phyloP scores from a whole-genome alignment of 2,888 invertebrate genomes.

The Eustalomyia histrio region DNA sequence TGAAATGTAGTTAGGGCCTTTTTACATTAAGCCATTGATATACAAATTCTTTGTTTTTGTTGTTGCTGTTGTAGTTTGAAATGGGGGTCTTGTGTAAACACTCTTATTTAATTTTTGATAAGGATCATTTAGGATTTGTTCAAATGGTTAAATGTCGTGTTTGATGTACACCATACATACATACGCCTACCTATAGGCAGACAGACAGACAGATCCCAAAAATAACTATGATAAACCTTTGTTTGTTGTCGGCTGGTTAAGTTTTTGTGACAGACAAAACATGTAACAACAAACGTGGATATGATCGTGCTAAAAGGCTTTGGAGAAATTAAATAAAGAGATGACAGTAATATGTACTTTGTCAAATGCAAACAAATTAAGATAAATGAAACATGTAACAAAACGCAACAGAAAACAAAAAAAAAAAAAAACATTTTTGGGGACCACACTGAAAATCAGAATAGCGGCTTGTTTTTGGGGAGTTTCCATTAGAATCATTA shows the following conservation, averaged over 20 bases:
- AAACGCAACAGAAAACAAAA: background rate
- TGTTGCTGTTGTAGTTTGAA: conserved; percentile 3
- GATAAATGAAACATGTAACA: conserved; percentile 34
- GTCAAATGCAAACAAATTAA: conserved; percentile 59
- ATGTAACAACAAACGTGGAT: background rate
- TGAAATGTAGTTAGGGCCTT: too few species aligned
- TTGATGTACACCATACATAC: conserved; percentile 38
- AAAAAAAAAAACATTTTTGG: too few species aligned
- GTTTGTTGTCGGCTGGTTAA: background rate
- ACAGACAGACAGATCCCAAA: background rate
- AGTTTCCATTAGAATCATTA: background rate
- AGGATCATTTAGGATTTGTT: conserved; percentile 59
- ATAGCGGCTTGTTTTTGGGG: background rate
- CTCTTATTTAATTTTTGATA: conserved; percentile 45
- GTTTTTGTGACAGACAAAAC: background rate
- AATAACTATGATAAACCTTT: background rate
- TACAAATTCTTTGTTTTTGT: too few species aligned
- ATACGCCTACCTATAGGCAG: too few species aligned
- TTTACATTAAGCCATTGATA: too few species aligned
- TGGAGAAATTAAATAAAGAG: conserved; percentile 55
- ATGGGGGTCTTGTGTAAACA: conserved; percentile 36
- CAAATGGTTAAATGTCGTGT: conserved; percentile 29
- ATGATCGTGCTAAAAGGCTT: conserved; percentile 46
- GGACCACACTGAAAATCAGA: background rate
- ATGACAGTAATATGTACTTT: conserved; percentile 53